Base-by-base conservation (phyloP, 2,888 invertebrate species). In the Tetranychus truncatus region DNA sequence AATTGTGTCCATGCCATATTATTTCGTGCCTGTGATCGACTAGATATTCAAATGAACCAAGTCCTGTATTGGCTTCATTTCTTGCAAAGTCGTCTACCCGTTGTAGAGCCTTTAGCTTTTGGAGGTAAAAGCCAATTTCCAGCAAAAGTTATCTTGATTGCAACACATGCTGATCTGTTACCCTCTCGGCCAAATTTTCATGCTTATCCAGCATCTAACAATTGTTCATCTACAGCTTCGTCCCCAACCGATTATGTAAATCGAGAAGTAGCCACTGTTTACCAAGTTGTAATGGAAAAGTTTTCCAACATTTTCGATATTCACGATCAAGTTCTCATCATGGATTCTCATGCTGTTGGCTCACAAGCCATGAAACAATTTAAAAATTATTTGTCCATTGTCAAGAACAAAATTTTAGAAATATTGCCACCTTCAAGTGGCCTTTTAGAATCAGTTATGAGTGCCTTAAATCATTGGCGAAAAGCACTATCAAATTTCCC, bases 21-120 rank as follows among this genome's bases (percentile, higher is more conserved):
- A 74, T 88, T 89, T 82, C 88, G 86, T 80, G 84, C 89, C 73
- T 85, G 86, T 78, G 89, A 89, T 80, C 85, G 88, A 7, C 85
- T 86, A 71, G 87, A 88, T 77, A 81, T 82, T 71, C 88, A 89
- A 82, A 82, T 88, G 46, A 87, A 87, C 78, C 87, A 88, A 81
- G 86, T 88, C 46, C 85, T 86, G 79, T 90, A 89, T 83, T 90
- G 90, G 90, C 83, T 90, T 76, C 87, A 88, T 80, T 90, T 90
- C 82, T 84, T 90, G 76, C 85, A 88, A 81, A 87, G 88, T 66
- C 84, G 89, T 75, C 85, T 88, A 77, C 84, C 85, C 24, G 86
- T 87, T 55, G 84, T 85, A 71, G 86, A 86, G 80, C 86, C 87
- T 76, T 84, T 87, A 77, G 86, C 86, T 77, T 85, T 86, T 78